A percentile compares a stretch with the other conserved stretches of the same genome.
These are phyloP conservation scores for Thecocarcelia acutangulata DNA, from an alignment of 2,888 invertebrate species.

Conservation along the genomic window DNA sequence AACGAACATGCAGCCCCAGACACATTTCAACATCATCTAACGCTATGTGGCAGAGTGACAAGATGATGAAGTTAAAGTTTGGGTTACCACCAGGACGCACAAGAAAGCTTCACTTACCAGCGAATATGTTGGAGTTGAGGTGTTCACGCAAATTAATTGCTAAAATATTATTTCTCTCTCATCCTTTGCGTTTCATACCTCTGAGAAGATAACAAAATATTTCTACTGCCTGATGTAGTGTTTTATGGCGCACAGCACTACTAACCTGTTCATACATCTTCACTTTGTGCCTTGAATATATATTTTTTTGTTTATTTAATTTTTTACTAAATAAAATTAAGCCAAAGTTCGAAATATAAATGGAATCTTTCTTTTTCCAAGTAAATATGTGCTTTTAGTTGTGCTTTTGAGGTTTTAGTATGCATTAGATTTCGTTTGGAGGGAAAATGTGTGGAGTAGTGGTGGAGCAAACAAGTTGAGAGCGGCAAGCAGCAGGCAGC, in stretches of 20 bases:
- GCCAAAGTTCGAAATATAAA: slow-evolving; percentile 40
- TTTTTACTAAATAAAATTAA: slow-evolving; percentile 28
- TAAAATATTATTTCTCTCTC: slow-evolving; percentile 60
- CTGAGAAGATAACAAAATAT: slow-evolving; percentile 31
- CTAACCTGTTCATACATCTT: no score
- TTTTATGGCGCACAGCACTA: not conserved
- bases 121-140: slow-evolving; percentile 39
- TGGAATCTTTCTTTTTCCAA: slow-evolving; percentile 32
- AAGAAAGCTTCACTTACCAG: slow-evolving; percentile 33
- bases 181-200: slow-evolving; percentile 23
- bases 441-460: slow-evolving; percentile 55
- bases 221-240: slow-evolving; percentile 30
- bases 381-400: slow-evolving; percentile 3
- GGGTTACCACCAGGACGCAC: slow-evolving; percentile 58
- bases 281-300: slow-evolving; percentile 16
- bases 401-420: slow-evolving; percentile 42
- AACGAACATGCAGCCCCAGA: slow-evolving; percentile 7
- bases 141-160: slow-evolving; percentile 68
- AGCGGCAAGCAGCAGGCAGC: slow-evolving; percentile 45
- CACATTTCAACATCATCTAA: slow-evolving; percentile 60
- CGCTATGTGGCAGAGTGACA: slow-evolving; percentile 59
- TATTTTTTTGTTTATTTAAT: not conserved
- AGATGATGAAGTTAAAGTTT: slow-evolving; percentile 66
- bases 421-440: slow-evolving; percentile 58
- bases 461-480: slow-evolving; percentile 16